phyloP scores from a whole-genome alignment of 2,797 vertebrate genomes.

The Molothrus ater region DNA sequence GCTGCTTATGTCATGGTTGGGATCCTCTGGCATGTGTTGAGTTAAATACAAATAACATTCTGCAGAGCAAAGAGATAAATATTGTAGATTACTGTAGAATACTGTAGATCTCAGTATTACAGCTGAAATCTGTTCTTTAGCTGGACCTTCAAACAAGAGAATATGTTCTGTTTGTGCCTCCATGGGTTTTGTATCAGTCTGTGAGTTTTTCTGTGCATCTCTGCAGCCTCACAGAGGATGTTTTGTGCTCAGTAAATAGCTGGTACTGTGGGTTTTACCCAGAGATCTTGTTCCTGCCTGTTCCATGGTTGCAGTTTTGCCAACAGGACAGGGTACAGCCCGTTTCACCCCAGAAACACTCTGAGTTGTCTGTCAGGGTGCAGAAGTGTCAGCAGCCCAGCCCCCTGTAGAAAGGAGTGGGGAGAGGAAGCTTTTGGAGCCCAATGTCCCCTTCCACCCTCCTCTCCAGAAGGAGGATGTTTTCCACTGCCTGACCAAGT shows the following conservation, averaged over 20 bases:
- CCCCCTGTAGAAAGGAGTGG: not conserved
- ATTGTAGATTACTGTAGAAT: not conserved
- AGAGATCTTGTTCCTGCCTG: not conserved
- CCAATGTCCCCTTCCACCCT: not conserved
- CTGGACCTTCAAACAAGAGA: not conserved
- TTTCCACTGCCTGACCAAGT: not conserved
- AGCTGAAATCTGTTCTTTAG: not conserved
- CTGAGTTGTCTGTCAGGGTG: not conserved
- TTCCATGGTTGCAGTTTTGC: not conserved
- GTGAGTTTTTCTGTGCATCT: not conserved
- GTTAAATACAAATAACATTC: constrained; percentile 32
- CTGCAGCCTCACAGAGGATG: not conserved
- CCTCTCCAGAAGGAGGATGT: not conserved
- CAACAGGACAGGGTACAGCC: not conserved
- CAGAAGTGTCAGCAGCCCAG: not conserved
- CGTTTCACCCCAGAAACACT: not conserved
- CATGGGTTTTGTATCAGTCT: not conserved
- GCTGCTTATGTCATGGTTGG: not conserved
- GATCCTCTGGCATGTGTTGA: constrained; percentile 15
- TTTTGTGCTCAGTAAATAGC: not conserved
- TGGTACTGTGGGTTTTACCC: not conserved
- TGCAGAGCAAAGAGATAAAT: not conserved
- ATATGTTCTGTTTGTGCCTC: not conserved
- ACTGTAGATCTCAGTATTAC: not conserved
- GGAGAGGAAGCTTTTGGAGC: not conserved